Base-by-base conservation (phyloP, 2,797 vertebrate genomes). In the Thalassophryne amazonica region DNA sequence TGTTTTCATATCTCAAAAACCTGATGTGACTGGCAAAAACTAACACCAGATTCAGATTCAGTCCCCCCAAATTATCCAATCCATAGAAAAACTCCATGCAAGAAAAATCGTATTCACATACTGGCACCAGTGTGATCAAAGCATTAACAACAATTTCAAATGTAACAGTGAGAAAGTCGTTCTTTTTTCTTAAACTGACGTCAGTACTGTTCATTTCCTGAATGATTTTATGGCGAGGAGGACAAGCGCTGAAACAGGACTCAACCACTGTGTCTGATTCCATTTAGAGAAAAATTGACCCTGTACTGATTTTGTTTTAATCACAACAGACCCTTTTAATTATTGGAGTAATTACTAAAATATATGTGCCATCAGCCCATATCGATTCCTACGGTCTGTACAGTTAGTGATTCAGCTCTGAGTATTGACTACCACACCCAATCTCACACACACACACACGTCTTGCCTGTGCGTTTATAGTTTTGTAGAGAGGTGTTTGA, bases 321-420 rank as follows among this genome's bases (percentile, higher is more conserved):
- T 86, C 82, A 75, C 78, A 80, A 85, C 76, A 82, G 83, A 87
- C 80, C 59, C 56, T 76, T 88, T 86, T 81, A 86, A 88, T 88
- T 87, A 84, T 82, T 83, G 69, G 43, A 80, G 86, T 86, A 87
- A 90, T 88, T 86, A 87, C 84, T 86, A 60, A 88, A 88, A 89
- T 88, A 84, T 85, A 88, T 81, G 87, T 77, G 69, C 73, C 85
- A 81, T 87, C 81, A 84, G 75, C 58, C 80, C 70, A 52, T 83
- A 90, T 87, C 83, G 86, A 89, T 88, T 77, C 52, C 73, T 69
- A 84, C 81, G 83, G 80, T 84, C 81, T 75, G 75, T 83, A 81
- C 70, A 80, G 81, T 84, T 84, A 80, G 75, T 81, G 79, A 80
- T 75, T 69, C 73, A 70, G 60, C 69, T 65, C 75, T 73, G 51